These are phyloP conservation scores for Smithornis capensis DNA, from an alignment of 2,113 vertebrate species.

Conservation along the genomic window DNA sequence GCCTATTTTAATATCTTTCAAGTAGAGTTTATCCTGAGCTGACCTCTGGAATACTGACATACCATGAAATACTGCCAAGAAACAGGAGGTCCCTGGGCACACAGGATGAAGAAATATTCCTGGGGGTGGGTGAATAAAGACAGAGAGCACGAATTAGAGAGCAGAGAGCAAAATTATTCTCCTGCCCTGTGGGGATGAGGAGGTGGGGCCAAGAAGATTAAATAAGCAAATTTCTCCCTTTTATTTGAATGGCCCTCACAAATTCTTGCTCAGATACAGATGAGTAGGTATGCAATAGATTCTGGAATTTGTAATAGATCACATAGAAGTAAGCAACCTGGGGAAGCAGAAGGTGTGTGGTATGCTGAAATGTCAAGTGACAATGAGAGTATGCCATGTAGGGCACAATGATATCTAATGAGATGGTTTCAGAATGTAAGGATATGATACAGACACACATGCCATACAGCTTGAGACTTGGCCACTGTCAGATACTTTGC, in stretches of 20 bases:
- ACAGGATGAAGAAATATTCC: not conserved
- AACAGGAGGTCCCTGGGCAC: not conserved
- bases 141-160: not conserved
- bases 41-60: not conserved
- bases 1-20: not conserved
- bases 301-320: not conserved
- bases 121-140: not conserved
- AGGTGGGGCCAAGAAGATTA: not conserved
- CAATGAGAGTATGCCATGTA: not conserved
- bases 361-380: not conserved
- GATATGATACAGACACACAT: not conserved
- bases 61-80: not conserved
- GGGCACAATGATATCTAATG: not conserved
- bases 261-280: not conserved
- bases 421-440: not conserved
- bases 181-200: not conserved
- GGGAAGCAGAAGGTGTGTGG: not conserved
- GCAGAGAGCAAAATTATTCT: not conserved
- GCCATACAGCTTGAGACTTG: not conserved
- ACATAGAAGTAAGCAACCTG: not conserved
- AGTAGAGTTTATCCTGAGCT: slow-evolving; percentile 19
- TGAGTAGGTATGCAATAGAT: not conserved
- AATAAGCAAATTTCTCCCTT: not conserved
- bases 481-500: not conserved
- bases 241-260: not conserved